These are phyloP conservation scores for Nasonia vitripennis DNA, from an alignment of 1,140 invertebrate species.

Conservation along the genomic window DNA sequence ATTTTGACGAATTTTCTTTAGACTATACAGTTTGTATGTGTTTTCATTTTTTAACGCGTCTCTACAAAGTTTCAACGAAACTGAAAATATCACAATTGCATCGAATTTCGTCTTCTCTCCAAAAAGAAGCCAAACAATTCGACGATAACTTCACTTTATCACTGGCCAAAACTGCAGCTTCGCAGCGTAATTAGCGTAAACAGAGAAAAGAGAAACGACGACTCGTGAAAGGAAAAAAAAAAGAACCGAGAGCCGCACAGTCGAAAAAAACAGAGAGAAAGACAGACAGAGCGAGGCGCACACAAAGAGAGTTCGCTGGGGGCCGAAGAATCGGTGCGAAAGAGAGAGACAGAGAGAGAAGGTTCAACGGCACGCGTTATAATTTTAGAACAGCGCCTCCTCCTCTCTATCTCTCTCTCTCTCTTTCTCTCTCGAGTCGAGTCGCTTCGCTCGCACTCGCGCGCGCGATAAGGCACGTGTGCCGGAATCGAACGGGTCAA, in stretches of 20 bases:
- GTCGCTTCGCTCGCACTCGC: too few species aligned
- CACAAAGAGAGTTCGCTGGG: conserved; percentile 41
- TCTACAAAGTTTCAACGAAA: too few species aligned
- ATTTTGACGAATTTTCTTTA: too few species aligned
- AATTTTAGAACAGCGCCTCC: conserved; percentile 43
- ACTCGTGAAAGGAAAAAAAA: neutral
- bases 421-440: too few species aligned
- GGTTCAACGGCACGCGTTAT: conserved; percentile 49
- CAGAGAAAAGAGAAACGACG: conserved; percentile 9
- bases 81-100: too few species aligned
- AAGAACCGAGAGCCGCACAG: too few species aligned
- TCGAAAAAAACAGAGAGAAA: neutral
- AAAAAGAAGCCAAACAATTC: too few species aligned
- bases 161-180: neutral
- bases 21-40: too few species aligned
- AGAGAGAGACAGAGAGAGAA: neutral
- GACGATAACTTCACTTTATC: neutral
- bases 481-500: too few species aligned
- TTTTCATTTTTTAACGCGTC: too few species aligned
- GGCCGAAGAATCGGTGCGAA: conserved; percentile 17
- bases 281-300: neutral
- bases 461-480: too few species aligned
- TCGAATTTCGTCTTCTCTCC: too few species aligned
- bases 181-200: conserved; percentile 26
- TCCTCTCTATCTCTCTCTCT: neutral